Conservation (phyloP, 2,888 invertebrate genomes). For the Euzetes globulus region DNA sequence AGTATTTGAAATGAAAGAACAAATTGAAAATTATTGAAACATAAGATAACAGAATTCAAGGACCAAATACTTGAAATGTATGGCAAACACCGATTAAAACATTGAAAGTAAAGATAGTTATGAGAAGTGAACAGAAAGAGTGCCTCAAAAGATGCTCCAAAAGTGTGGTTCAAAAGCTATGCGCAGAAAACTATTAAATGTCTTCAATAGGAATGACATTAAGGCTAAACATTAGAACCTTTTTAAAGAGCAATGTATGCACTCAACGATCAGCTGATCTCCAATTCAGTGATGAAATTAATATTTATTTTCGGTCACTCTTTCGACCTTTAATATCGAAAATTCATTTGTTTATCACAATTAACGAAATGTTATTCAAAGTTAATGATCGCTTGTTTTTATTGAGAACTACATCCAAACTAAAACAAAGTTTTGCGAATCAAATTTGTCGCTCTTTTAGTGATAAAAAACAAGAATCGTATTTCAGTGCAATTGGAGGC, state of each 20-base stretch:
- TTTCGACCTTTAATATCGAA: not conserved
- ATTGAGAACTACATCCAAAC: not conserved
- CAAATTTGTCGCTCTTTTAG: conserved; percentile 6
- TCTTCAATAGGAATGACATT: too few relatives aligned
- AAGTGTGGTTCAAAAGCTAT: not conserved
- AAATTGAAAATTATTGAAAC: not conserved
- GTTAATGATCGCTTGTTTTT: not conserved
- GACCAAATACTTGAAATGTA: conserved; percentile 3
- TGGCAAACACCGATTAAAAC: not conserved
- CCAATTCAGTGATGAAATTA: conserved; percentile 1
- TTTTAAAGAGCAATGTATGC: not conserved
- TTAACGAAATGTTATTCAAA: conserved; percentile 9
- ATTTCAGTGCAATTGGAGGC: conserved; percentile 38
- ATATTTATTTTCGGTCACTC: conserved; percentile 4
- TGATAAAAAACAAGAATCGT: conserved; percentile 31
- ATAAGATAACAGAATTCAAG: conserved; percentile 9
- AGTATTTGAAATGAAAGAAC: not conserved
- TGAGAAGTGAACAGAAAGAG: not conserved
- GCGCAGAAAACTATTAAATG: too few relatives aligned
- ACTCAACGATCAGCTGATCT: not conserved
- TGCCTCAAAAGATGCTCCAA: not conserved
- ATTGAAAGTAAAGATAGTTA: too few relatives aligned
- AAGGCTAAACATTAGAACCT: not conserved
- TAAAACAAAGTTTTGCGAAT: not conserved
- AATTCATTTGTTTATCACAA: not conserved